phyloP scores from a whole-genome alignment of 1,140 invertebrate species.

The Watersipora subatra region DNA sequence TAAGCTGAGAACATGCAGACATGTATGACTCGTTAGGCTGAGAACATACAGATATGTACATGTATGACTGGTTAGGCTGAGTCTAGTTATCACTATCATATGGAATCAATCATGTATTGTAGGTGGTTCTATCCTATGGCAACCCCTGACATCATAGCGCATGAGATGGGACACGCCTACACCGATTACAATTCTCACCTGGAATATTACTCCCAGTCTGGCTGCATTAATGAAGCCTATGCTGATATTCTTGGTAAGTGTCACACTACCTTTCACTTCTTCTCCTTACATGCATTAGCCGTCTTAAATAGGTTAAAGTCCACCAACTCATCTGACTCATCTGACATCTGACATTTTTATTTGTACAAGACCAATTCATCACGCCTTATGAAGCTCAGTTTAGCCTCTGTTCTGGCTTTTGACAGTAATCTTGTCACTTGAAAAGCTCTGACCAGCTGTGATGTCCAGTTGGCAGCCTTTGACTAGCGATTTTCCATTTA shows the following conservation, averaged over 20 bases:
- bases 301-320: neutral
- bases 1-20: too few relatives aligned
- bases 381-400: neutral
- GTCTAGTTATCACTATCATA: too few relatives aligned
- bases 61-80: too few relatives aligned
- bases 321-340: neutral
- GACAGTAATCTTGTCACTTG: neutral
- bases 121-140: conserved; percentile 12
- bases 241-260: conserved; percentile 19
- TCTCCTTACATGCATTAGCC: neutral
- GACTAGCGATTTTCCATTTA: too few relatives aligned
- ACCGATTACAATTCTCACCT: conserved; percentile 15
- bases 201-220: conserved; percentile 15
- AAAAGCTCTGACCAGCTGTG: too few relatives aligned
- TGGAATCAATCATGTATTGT: too few relatives aligned
- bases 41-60: too few relatives aligned
- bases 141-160: conserved; percentile 13
- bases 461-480: too few relatives aligned
- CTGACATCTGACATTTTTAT: neutral
- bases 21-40: too few relatives aligned
- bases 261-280: neutral
- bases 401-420: neutral
- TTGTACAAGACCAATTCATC: neutral
- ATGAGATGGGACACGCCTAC: conserved; percentile 18
- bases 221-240: conserved; percentile 18